Evolutionary conservation across 2,113 vertebrate genomes (phyloP), one percentile per base, ranked within the genome.

Genomic region (Dromas ardeola): DNA sequence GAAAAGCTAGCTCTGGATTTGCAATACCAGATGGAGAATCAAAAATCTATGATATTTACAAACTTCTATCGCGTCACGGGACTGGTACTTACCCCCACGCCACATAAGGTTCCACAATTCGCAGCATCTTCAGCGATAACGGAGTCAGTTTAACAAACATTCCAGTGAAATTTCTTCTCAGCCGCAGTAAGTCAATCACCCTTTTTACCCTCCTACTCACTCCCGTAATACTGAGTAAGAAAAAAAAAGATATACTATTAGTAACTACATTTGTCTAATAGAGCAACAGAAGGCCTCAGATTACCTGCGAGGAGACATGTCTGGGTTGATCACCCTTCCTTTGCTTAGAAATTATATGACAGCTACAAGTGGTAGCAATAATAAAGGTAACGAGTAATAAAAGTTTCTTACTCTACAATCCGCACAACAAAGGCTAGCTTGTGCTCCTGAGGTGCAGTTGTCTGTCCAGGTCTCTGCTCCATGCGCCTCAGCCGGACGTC

Each of bases 161-260:
- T 2, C 99, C 99, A 5, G 98, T 99, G 97, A 99, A 99, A 91
- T 99, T 98, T 96, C 99, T 99, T 80, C 89, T 98, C 84, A 99
- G 97, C 13, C 96, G 98, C 86, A 99, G 97, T 96, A 98, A 97
- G 32, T 98, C 95, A 16, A 99, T 96, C 27, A 96, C 98, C 58
- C 76, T 98, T 91, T 74, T 97, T 13, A 99, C 99, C 81, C 97
- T 97, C 22, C 52, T 92, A 69, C 98, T 99, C 76, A 99, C 98
- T 4, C 99, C 99, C 81, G 98, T 98, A 86, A 99, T 98, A 81
- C 99, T 99, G 92, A 88, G 76, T 7, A 12, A 95, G 47, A 2
- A 29, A 85, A 67, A 49, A 29, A 9, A 34, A 17, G 47, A 56
- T 5, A 3, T 4, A 7, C 20, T 5, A 13, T 55, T 5, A 78